Conservation (phyloP, 1,140 invertebrate genomes). For the Zaprionus camerounensis region DNA sequence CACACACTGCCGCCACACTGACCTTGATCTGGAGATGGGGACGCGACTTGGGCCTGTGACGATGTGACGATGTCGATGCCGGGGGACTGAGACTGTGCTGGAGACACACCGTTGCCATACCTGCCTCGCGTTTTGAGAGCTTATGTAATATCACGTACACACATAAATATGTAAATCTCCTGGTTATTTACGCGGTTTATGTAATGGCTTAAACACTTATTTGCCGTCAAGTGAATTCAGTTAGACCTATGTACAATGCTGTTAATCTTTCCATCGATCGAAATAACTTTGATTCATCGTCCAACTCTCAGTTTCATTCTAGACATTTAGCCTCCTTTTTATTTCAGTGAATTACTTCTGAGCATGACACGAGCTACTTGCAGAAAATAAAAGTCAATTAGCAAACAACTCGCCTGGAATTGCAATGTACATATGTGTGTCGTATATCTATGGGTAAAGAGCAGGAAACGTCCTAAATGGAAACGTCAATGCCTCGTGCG, state of each 20-base stretch:
- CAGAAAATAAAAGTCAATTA: not conserved
- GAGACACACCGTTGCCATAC: slow-evolving; percentile 35
- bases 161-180: slow-evolving; percentile 50
- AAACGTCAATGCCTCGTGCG: slow-evolving; percentile 33
- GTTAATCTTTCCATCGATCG: not conserved
- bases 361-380: not conserved
- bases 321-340: not conserved
- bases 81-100: slow-evolving; percentile 3
- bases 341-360: not conserved
- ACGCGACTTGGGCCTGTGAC: slow-evolving; percentile 25
- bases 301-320: not conserved
- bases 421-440: not conserved
- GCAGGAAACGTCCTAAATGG: slow-evolving; percentile 45
- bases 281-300: not conserved
- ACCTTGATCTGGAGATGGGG: slow-evolving; percentile 59
- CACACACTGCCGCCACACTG: slow-evolving; percentile 25
- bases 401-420: not conserved
- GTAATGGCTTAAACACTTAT: slow-evolving; percentile 50
- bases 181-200: slow-evolving; percentile 54
- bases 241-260: not conserved
- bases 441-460: slow-evolving; percentile 18
- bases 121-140: slow-evolving; percentile 25
- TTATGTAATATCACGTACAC: slow-evolving; percentile 56
- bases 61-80: slow-evolving; percentile 25
- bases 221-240: slow-evolving; percentile 13